These are phyloP conservation scores for Platysternon megacephalum DNA, from an alignment of 2,113 vertebrate species.

Conservation along the genomic window DNA sequence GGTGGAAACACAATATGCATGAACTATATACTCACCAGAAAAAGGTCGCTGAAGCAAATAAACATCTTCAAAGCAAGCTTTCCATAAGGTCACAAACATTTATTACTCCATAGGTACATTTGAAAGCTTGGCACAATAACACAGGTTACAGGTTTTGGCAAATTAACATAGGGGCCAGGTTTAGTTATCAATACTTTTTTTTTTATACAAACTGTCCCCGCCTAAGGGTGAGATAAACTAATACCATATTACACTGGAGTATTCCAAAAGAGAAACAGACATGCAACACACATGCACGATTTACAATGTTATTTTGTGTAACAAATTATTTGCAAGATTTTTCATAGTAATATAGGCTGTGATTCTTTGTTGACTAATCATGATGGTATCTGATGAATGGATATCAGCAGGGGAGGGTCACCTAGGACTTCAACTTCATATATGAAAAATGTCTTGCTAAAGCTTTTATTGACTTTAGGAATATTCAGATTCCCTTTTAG, in stretches of 20 bases:
- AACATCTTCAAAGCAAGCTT: conserved; percentile 44
- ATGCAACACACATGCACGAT: not conserved
- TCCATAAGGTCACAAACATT: conserved; percentile 1
- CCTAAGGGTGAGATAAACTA: not conserved
- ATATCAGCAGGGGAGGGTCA: conserved; percentile 36
- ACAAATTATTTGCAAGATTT: not conserved
- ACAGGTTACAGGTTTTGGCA: conserved; percentile 21
- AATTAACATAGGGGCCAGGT: conserved; percentile 31
- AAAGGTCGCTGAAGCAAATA: conserved; percentile 21
- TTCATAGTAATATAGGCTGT: not conserved
- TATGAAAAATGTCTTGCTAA: conserved; percentile 46
- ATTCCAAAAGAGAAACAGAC: not conserved
- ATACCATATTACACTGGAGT: not conserved
- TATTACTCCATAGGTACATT: conserved; percentile 1
- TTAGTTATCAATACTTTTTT: conserved; percentile 40
- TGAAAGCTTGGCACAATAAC: conserved; percentile 45
- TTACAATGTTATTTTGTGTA: not conserved
- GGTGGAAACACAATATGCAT: conserved; percentile 63
- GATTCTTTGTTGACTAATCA: not conserved
- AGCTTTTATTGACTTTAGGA: conserved; percentile 62
- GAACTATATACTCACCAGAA: conserved; percentile 26
- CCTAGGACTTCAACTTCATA: conserved; percentile 49
- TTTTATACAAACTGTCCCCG: not conserved
- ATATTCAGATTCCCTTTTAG: conserved; percentile 67
- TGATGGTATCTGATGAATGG: conserved; percentile 13